Conservation (phyloP, 2,113 vertebrate genomes). For the Chloroceryle aenea region DNA sequence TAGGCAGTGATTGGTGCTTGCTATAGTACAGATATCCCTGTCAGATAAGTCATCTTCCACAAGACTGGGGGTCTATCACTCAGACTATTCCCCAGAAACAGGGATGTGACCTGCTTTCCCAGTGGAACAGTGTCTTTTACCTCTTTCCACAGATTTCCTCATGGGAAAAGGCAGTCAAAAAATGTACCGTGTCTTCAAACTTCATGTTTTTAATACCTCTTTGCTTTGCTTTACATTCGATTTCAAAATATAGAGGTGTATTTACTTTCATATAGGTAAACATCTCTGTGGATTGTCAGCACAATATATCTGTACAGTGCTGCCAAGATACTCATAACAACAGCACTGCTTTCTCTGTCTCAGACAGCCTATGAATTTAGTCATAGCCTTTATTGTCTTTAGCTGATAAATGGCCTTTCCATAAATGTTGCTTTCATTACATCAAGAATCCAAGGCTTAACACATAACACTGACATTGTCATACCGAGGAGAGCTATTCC, state of each 20-base stretch:
- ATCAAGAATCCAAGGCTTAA: not conserved
- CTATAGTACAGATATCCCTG: not conserved
- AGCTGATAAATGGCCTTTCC: slow-evolving; percentile 38
- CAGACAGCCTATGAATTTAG: slow-evolving; percentile 17
- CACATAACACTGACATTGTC: not conserved
- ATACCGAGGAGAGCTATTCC: not conserved
- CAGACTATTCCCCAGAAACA: not conserved
- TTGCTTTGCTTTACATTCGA: not conserved
- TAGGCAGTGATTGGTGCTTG: not conserved
- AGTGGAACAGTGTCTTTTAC: not conserved
- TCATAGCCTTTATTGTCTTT: slow-evolving; percentile 16
- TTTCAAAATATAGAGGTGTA: not conserved
- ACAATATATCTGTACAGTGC: not conserved
- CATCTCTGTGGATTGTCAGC: not conserved
- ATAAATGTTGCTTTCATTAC: slow-evolving; percentile 24
- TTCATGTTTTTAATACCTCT: not conserved
- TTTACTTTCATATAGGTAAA: not conserved
- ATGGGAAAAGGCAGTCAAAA: not conserved
- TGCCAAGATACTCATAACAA: slow-evolving; percentile 13
- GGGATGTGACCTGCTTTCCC: not conserved
- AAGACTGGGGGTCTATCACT: not conserved
- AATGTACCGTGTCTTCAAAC: not conserved
- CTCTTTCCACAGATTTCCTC: not conserved
- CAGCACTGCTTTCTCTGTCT: slow-evolving; percentile 16
- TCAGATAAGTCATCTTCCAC: not conserved